A percentile compares a stretch with the other conserved stretches of the same genome.
Evolutionary conservation across 2,113 vertebrate species (phyloP).

Genomic region (Corvus hawaiiensis): DNA sequence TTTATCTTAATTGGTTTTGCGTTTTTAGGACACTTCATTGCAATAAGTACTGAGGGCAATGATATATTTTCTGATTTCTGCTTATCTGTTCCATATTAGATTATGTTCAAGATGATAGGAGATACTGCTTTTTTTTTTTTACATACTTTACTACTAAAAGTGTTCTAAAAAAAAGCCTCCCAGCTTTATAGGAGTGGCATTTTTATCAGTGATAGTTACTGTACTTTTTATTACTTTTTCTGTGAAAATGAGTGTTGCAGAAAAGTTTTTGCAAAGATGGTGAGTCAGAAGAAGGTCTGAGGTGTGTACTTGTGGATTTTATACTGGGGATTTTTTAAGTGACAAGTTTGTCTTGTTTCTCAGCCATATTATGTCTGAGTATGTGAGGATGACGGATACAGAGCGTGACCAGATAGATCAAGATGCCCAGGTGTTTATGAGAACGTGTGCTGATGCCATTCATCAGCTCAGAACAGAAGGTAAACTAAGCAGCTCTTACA

Average conservation of each 20-base stretch:
- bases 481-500: constrained; percentile 14
- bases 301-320: not conserved
- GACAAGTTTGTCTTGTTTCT: not conserved
- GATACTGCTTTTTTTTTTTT: not conserved
- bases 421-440: constrained; percentile 95
- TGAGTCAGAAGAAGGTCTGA: not conserved
- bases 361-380: constrained; percentile 88
- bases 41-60: not conserved
- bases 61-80: not conserved
- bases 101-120: not conserved
- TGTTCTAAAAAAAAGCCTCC: not conserved
- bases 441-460: constrained; percentile 92
- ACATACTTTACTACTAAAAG: not conserved
- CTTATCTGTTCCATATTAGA: not conserved
- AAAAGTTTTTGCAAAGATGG: not conserved
- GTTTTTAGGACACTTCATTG: not conserved
- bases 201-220: not conserved
- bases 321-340: not conserved
- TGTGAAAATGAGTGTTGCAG: not conserved
- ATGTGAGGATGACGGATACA: constrained; percentile 87
- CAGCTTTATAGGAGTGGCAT: not conserved
- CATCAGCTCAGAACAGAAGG: constrained; percentile 88
- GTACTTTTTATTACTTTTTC: not conserved
- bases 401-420: constrained; percentile 98
- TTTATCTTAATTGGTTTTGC: not conserved